phyloP scores from a whole-genome alignment of 1,140 invertebrate genomes.

The Hyphantria cunea region DNA sequence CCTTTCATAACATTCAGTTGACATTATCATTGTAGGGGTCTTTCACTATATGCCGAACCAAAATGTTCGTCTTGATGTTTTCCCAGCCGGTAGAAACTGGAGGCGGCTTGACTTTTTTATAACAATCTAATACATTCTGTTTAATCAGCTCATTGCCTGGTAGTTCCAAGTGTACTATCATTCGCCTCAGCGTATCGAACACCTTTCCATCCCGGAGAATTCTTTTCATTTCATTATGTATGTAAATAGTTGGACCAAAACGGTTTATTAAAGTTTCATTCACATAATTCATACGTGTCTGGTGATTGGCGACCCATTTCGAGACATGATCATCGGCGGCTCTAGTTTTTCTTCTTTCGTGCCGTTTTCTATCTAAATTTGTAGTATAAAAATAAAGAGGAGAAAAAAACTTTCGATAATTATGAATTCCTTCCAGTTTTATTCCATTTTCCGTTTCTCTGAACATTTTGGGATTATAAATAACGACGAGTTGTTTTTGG shows the following conservation, averaged over 20 bases:
- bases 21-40: too few species aligned
- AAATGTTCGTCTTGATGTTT: not conserved
- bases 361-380: not conserved
- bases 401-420: too few species aligned
- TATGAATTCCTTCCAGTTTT: too few species aligned
- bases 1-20: too few species aligned
- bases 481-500: too few species aligned
- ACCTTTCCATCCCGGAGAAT: not conserved
- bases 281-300: not conserved
- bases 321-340: not conserved
- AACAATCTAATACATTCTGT: not conserved
- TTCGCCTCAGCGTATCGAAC: not conserved
- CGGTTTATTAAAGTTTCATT: not conserved
- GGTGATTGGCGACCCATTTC: not conserved
- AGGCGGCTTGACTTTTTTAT: not conserved
- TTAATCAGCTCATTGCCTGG: not conserved
- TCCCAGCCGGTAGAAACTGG: not conserved
- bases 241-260: not conserved
- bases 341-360: too few species aligned
- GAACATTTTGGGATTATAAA: too few species aligned
- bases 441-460: too few species aligned
- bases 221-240: not conserved
- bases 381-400: too few species aligned
- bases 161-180: not conserved
- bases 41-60: too few species aligned